Evolutionary conservation across 2,888 invertebrate genomes (phyloP), one percentile per base, ranked within the genome.

Genomic region (Idaea aversata): DNA sequence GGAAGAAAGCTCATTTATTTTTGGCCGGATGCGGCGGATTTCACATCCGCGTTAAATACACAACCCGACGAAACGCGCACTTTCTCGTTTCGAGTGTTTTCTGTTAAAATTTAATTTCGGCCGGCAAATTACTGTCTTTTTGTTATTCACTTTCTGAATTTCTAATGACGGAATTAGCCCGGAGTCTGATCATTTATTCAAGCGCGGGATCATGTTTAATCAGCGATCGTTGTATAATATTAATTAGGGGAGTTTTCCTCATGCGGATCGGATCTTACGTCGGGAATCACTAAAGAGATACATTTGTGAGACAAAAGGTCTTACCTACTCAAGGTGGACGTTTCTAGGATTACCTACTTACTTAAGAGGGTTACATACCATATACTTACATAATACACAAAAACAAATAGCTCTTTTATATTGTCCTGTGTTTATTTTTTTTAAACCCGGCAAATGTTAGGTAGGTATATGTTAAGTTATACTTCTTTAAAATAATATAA

Each of bases 1-100:
- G 91, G 92, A 92, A 92, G 91, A 91, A 91, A 89, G 87, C 89
- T 91, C 90, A 89, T 91, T 91, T 91, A 91, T 91, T 92, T 91
- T 91, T 91, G 88, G 90, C 83, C 90, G 91, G 92, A 91, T 88
- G 91, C 87, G 88, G 89, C 84, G 87, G 87, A 90, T 87, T 90
- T 88, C 89, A 88, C 90, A 91, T 92, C 91, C 91, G 90, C 90
- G 89, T 89, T 90, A 90, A 91, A 91, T 88, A 91, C 88, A 90
- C 88, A 88, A 86, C 85, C 87, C 89, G 82, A 76, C 84, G 85
- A 84, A 84, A 85, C 80, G 81, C 82, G 83, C 81, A 86, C 84
- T 86, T 84, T 83, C 82, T 77, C 85, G 81, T 88, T 87, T 85
- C 84, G 85, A 90, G 88, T 88, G 88, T 88, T 88, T 86, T 84